A percentile compares a stretch with the other conserved stretches of the same genome.
Conservation (phyloP, 2,797 vertebrate species). For the Enteromius mattozi region DNA sequence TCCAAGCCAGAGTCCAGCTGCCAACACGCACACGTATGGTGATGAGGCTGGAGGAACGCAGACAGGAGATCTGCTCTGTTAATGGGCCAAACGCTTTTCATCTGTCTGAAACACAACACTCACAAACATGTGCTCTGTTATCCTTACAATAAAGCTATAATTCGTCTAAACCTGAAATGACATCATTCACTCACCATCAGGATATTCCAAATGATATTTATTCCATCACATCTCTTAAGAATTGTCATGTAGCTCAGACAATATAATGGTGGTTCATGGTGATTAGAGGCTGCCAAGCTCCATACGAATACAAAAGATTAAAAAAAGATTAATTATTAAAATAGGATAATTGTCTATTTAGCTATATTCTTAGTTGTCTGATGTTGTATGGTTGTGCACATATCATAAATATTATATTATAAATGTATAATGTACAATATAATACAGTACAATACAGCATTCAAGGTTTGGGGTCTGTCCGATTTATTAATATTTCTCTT, state of each 20-base stretch:
- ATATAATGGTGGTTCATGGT: not conserved
- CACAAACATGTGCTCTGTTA: not conserved
- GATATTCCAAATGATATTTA: not conserved
- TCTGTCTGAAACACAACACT: not conserved
- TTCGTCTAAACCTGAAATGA: not conserved
- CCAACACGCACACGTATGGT: constrained; percentile 19
- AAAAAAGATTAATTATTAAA: not conserved
- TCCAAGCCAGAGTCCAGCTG: constrained; percentile 36
- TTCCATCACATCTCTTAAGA: not conserved
- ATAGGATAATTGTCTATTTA: not conserved
- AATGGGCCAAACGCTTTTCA: constrained; percentile 3
- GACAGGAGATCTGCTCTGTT: constrained; percentile 8
- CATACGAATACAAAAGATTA: not conserved
- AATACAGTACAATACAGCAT: no score
- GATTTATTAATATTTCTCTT: no score
- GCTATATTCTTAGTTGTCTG: no score
- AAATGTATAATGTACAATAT: not conserved
- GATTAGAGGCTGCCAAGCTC: not conserved
- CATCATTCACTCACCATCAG: not conserved
- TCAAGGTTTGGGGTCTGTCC: no score
- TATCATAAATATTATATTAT: not conserved
- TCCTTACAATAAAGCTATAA: not conserved
- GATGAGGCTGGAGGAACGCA: constrained; percentile 11
- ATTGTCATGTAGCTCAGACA: not conserved
- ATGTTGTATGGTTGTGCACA: not conserved